Evolutionary conservation across 2,888 invertebrate species (phyloP), one percentile per base, ranked within the genome.

Genomic region (Mesoligia furuncula): DNA sequence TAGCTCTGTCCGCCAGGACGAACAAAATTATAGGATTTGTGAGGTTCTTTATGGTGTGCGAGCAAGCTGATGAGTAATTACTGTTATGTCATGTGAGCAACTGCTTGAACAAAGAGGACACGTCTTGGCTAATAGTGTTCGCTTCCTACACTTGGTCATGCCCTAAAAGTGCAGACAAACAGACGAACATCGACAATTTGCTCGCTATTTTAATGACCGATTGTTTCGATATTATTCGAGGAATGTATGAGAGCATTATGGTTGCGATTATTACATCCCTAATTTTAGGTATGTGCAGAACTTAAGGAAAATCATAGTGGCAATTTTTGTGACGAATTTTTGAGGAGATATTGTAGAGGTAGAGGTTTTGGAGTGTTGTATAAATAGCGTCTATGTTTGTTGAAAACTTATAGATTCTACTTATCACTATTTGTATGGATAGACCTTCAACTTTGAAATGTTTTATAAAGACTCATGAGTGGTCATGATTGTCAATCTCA

Each of bases 1-100:
- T 88, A 88, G 90, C 88, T 88, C 88, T 83, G 85, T 85, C 79
- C 67, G 77, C 83, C 88, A 90, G 86, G 87, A 87, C 85, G 79
- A 88, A 82, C 36, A 79, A 86, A 82, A 81, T 67, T 80, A 77
- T 85, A 73, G 81, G 77, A 75, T 75, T 82, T 45, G 65, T 76
- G 69, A 80, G 77, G 78, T 81, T 78, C 75, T 84, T 78, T 85
- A 85, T 82, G 79, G 86, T 90, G 85, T 83, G 77, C 78, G 80
- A 74, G 72, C 80, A 86, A 86, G 86, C 86, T 81, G 79, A 78
- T 85, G 81, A 86, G 79, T 77, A 80, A 79, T 84, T 79, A 82
- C 71, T 71, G 71, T 92, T 91, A 90, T 89, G 88, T 90, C 90
- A 91, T 84, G 75, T 80, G 62, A 61, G 73, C 73, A 76, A 81